Evolutionary conservation across 2,888 invertebrate genomes (phyloP).

Genomic region (Eupithecia exiguata): DNA sequence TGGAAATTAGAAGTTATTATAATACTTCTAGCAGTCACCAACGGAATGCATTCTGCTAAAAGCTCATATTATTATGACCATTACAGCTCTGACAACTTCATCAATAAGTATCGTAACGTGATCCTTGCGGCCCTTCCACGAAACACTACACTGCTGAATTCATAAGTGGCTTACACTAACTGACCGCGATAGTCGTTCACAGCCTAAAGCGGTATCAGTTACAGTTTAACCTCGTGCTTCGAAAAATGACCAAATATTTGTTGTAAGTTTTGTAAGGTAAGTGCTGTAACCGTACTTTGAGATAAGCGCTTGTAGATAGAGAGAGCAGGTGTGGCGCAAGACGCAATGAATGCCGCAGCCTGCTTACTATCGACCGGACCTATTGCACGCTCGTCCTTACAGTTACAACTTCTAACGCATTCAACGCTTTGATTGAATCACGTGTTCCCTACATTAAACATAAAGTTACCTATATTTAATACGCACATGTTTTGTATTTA

Average conservation of each 20-base stretch:
- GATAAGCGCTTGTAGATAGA: constrained; percentile 57
- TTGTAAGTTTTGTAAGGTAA: constrained; percentile 52
- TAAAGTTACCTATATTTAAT: constrained; percentile 15
- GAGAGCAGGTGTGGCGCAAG: constrained; percentile 74
- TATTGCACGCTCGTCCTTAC: constrained; percentile 38
- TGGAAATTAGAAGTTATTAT: neutral
- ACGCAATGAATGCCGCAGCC: constrained; percentile 63
- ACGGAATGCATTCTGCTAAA: neutral
- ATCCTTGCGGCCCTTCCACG: constrained; percentile 57
- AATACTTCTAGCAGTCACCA: neutral
- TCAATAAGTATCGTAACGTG: constrained; percentile 55
- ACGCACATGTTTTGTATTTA: constrained; percentile 10
- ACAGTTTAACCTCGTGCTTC: constrained; percentile 46
- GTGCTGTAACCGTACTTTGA: constrained; percentile 58
- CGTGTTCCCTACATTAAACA: neutral
- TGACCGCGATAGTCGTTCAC: constrained; percentile 49
- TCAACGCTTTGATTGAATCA: constrained; percentile 1
- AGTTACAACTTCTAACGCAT: constrained; percentile 21
- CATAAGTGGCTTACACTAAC: constrained; percentile 57
- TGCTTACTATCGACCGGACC: constrained; percentile 69
- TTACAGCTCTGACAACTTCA: constrained; percentile 6
- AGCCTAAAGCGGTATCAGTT: constrained; percentile 45
- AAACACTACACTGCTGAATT: constrained; percentile 60
- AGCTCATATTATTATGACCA: neutral
- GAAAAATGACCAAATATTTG: constrained; percentile 40